Conservation (phyloP, 37 sponge, comb jelly and placozoan species). For the Halichondria panicea region DNA sequence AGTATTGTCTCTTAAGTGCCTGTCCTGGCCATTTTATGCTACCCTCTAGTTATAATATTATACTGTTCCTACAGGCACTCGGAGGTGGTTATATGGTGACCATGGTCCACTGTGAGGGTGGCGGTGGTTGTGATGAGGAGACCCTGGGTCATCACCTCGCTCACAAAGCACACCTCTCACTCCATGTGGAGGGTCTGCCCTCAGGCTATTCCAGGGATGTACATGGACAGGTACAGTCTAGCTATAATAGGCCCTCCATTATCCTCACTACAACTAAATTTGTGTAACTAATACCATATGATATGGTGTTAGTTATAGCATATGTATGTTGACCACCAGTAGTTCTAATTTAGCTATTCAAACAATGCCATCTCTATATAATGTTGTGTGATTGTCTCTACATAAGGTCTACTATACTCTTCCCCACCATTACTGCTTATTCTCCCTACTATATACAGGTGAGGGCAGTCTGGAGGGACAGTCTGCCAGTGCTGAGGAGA, state of each 20-base stretch:
- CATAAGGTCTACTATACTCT: not conserved
- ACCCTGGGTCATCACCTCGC: slow-evolving; percentile 35
- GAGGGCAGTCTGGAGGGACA: slow-evolving; percentile 2
- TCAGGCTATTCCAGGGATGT: slow-evolving; percentile 74
- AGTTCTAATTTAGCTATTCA: too few relatives aligned
- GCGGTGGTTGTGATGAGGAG: slow-evolving; percentile 27
- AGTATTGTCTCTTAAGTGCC: not conserved
- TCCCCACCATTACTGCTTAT: not conserved
- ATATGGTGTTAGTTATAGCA: too few relatives aligned
- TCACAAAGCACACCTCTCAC: slow-evolving; percentile 29
- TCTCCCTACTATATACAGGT: slow-evolving; percentile 9
- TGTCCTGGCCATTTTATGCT: not conserved
- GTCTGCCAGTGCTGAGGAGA: not conserved
- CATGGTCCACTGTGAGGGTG: slow-evolving; percentile 59
- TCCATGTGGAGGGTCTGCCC: slow-evolving; percentile 47
- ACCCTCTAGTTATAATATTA: not conserved
- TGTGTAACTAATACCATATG: too few relatives aligned
- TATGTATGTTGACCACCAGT: too few relatives aligned
- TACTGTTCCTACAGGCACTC: not conserved
- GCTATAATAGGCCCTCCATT: not conserved
- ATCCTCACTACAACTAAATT: not conserved
- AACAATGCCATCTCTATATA: too few relatives aligned
- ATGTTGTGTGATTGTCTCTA: too few relatives aligned
- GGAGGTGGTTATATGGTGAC: slow-evolving; percentile 48
- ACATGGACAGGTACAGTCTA: slow-evolving; percentile 70